Conservation (phyloP, 2,888 invertebrate species). For the Himalopsyche anomala region DNA sequence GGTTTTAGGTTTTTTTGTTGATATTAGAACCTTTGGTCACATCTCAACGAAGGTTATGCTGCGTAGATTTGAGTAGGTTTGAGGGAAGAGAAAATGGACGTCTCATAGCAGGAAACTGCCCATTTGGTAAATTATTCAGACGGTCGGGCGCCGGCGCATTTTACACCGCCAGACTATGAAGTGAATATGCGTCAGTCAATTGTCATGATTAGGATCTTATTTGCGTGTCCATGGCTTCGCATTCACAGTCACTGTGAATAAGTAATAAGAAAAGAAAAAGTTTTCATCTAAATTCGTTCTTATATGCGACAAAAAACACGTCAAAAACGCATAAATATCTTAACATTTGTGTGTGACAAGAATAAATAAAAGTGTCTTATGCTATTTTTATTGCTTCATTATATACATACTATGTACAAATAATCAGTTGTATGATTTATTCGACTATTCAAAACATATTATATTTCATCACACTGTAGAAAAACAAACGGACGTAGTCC, state of each 20-base stretch:
- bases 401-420: neutral
- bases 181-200: neutral
- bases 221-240: neutral
- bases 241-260: neutral
- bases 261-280: slow-evolving; percentile 32
- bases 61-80: neutral
- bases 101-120: slow-evolving; percentile 55
- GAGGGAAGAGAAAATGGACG: neutral
- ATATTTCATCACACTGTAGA: no score
- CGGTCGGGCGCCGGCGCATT: slow-evolving; percentile 55
- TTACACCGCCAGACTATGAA: slow-evolving; percentile 20
- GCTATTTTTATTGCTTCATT: neutral
- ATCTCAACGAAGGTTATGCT: neutral
- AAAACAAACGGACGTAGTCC: no score
- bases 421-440: no score
- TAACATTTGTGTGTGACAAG: neutral
- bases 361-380: neutral
- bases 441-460: no score
- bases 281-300: neutral
- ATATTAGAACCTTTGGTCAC: neutral
- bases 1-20: neutral
- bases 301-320: slow-evolving; percentile 6
- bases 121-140: slow-evolving; percentile 59
- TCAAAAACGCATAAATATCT: slow-evolving; percentile 18
- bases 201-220: slow-evolving; percentile 21